Base-by-base conservation (phyloP, 2,888 invertebrate species). In the Stenotaenia linearis region DNA sequence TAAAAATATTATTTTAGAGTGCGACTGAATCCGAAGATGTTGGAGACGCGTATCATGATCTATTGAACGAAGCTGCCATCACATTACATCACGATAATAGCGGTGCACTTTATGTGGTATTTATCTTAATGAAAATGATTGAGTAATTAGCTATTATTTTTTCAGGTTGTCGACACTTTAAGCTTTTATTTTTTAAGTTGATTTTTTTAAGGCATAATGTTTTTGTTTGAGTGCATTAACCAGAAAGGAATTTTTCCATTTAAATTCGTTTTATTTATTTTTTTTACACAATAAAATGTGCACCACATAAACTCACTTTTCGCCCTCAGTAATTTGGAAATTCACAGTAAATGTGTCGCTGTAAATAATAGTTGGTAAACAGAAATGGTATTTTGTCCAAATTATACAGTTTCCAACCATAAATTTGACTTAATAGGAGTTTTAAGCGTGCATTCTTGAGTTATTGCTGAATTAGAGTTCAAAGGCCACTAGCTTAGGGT, bases 1-100 rank as follows among this genome's bases (percentile, higher is more conserved):
- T n/a, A 61, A 50, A 83, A 83, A 45, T 82, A 82, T 81, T 61
- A n/a, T 89, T 87, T 23, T 89, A 92, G 91, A 88, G 89, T 85
- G 84, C 88, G 35, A 28, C 23, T 35, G n/a, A 35, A 76, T 75
- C 35, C 78, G 91, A 91, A 83, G 92, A 93, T 81, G 89, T 96
- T 80, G 96, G 96, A 18, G 93, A 94, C 82, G 89, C 94, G 69
- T 96, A 93, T 87, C 96, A 96, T 86, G 96, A 96, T 86, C 91
- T 92, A 84, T 89, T 90, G 81, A 94, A 93, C 84, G 92, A 93
- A 87, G 96, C 96, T 10, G 96, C 96, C 4, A 90, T 96, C 84
- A 89, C 96, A 81, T 90, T 96, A 86, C 91, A 94, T 84, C 91
- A 91, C 83, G 94, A 95, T 86, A 89, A 89, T 82, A 92, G 92